A percentile compares a stretch with the other conserved stretches of the same genome.
Evolutionary conservation across 2,113 vertebrate species (phyloP).

Genomic region (Ardeotis arabs): DNA sequence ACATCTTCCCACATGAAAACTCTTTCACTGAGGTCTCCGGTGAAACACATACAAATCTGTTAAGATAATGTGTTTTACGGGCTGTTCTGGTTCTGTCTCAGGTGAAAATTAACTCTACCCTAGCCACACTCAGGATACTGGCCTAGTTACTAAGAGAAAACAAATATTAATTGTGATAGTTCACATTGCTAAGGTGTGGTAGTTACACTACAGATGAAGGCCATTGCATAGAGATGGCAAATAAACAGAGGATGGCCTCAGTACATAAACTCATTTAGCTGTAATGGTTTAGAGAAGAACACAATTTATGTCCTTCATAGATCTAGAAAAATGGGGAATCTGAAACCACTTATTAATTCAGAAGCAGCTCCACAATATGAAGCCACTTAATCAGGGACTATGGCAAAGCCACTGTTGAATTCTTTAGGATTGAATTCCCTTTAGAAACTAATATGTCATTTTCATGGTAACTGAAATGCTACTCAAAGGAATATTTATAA

Average conservation of each 20-base stretch:
- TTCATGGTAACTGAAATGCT: slow-evolving; percentile 1
- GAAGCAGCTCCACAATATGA: background rate
- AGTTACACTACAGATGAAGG: background rate
- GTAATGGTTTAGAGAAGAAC: background rate
- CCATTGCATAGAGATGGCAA: background rate
- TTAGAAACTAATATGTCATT: background rate
- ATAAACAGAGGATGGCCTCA: background rate
- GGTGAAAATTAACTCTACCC: no score
- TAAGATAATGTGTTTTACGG: background rate
- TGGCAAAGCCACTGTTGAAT: background rate
- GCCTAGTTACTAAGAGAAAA: background rate
- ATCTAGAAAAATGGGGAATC: background rate
- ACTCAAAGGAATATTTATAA: background rate
- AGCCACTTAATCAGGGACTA: background rate
- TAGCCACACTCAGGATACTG: background rate
- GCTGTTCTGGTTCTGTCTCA: no score
- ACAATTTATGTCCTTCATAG: background rate
- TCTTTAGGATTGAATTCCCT: background rate
- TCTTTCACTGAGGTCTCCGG: background rate
- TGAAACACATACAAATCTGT: background rate
- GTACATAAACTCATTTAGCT: background rate
- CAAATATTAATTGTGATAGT: background rate
- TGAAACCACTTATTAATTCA: background rate
- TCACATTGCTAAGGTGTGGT: background rate
- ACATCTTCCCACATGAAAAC: background rate